phyloP scores from a whole-genome alignment of 2,888 invertebrate genomes.

The Epirrita christyi region DNA sequence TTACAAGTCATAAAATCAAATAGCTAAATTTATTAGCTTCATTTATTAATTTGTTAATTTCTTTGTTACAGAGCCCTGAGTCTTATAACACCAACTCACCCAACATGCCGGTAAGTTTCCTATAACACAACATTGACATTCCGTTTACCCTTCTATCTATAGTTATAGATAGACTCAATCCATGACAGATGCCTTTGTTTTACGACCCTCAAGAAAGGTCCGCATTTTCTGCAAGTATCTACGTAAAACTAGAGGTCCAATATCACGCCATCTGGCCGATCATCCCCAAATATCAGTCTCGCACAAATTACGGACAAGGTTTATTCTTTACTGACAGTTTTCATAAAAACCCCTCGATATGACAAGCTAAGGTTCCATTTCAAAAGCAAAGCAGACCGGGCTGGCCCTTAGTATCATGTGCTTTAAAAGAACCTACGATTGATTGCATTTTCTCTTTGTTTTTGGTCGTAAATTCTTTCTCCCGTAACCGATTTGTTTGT shows the following conservation, averaged over 20 bases:
- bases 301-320: conserved; percentile 67
- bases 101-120: conserved; percentile 48
- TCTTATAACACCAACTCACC: conserved; percentile 27
- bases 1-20: too few relatives aligned
- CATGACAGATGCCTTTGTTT: conserved; percentile 68
- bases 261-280: conserved; percentile 76
- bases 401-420: background rate
- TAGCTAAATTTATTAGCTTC: background rate
- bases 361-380: conserved; percentile 43
- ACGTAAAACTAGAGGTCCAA: conserved; percentile 76
- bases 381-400: background rate
- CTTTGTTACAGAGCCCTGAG: conserved; percentile 47
- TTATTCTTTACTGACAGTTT: conserved; percentile 65
- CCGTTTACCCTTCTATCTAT: background rate
- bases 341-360: conserved; percentile 68
- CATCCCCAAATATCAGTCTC: conserved; percentile 72
- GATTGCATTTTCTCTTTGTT: background rate
- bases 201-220: conserved; percentile 63
- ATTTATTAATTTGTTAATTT: conserved; percentile 13
- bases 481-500: background rate
- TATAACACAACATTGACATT: conserved; percentile 14
- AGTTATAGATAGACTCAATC: conserved; percentile 47
- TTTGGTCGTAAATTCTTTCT: background rate
- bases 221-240: conserved; percentile 59
- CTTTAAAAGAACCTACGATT: background rate